phyloP scores from a whole-genome alignment of 1,140 invertebrate species.

The Drosophila rhopaloa region DNA sequence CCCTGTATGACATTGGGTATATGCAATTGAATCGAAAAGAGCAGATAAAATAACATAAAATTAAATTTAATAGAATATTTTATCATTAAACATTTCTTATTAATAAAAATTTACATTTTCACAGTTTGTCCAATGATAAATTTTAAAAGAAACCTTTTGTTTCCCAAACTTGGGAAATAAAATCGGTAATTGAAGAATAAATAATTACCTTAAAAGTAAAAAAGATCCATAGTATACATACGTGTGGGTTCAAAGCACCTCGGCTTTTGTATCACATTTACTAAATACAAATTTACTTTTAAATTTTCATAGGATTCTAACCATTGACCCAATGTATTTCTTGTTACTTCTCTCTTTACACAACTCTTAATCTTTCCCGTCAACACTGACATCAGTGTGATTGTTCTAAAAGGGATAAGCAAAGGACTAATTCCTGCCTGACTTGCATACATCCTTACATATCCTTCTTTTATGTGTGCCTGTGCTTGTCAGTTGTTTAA shows the following conservation, averaged over 20 bases:
- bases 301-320: neutral
- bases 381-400: constrained; percentile 61
- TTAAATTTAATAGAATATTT: neutral
- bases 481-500: constrained; percentile 14
- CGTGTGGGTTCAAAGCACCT: too few species aligned
- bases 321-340: neutral
- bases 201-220: too few species aligned
- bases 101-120: too few species aligned
- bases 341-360: constrained; percentile 5
- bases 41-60: neutral
- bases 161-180: too few species aligned
- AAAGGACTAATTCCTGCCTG: constrained; percentile 25
- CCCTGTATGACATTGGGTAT: neutral
- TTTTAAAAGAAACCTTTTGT: too few species aligned
- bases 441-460: neutral
- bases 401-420: constrained; percentile 49
- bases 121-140: too few species aligned
- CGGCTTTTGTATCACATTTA: too few species aligned
- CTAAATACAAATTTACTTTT: too few species aligned
- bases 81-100: too few species aligned
- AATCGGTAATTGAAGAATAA: too few species aligned
- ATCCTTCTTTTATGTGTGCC: constrained; percentile 11
- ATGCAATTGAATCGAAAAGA: neutral
- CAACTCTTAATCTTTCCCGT: constrained; percentile 48
- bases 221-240: too few species aligned